Conservation (phyloP, 2,888 invertebrate species). For the Plusia festucae region DNA sequence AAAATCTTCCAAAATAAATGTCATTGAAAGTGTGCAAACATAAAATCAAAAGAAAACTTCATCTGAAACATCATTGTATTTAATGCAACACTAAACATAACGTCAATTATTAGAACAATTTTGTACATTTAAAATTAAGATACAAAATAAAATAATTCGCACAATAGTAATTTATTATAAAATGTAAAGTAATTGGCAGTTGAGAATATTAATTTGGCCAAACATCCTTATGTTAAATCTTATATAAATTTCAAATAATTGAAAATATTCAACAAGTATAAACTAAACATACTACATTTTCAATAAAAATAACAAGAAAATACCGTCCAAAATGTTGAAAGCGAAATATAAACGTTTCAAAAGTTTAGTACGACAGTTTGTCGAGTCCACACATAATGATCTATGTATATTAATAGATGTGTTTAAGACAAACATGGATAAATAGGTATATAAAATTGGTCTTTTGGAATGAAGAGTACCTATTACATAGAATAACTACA, state of each 20-base stretch:
- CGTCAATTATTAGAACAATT: constrained; percentile 71
- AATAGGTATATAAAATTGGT: constrained; percentile 61
- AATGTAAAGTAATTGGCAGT: constrained; percentile 81
- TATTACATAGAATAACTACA: constrained; percentile 45
- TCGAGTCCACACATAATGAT: constrained; percentile 16
- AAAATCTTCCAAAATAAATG: constrained; percentile 89
- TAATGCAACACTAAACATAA: constrained; percentile 85
- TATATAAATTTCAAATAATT: constrained; percentile 57
- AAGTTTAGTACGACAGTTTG: constrained; percentile 26
- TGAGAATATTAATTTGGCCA: constrained; percentile 75
- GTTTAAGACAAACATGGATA: constrained; percentile 46
- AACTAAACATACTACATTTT: constrained; percentile 15
- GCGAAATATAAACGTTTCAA: constrained; percentile 43
- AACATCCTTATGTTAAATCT: constrained; percentile 63
- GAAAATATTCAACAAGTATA: constrained; percentile 34
- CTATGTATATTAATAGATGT: constrained; percentile 39
- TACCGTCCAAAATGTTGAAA: constrained; percentile 31
- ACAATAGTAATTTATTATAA: constrained; percentile 64
- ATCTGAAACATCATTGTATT: constrained; percentile 83
- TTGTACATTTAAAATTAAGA: constrained; percentile 70
- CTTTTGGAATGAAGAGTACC: constrained; percentile 48
- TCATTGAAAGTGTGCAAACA: constrained; percentile 72
- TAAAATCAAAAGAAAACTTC: constrained; percentile 71
- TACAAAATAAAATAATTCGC: constrained; percentile 67
- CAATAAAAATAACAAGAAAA: constrained; percentile 22